A percentile compares a stretch with the other conserved stretches of the same genome.
phyloP scores from a whole-genome alignment of 2,888 invertebrate genomes.

The Strigamia transsilvanica region DNA sequence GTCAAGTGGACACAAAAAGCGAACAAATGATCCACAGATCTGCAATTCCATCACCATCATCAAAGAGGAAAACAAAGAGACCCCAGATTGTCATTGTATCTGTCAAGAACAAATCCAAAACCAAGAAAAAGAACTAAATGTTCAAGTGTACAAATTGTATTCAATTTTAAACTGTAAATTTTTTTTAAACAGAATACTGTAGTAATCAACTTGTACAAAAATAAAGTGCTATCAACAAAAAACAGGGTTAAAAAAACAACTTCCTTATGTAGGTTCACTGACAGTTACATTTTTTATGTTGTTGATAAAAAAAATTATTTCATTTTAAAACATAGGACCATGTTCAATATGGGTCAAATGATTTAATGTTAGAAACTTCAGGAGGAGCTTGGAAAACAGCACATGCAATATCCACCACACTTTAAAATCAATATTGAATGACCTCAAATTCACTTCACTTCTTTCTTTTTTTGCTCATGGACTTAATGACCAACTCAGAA shows the following conservation, averaged over 20 bases:
- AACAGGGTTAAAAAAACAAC: neutral
- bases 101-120: neutral
- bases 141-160: neutral
- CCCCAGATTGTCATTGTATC: neutral
- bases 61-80: neutral
- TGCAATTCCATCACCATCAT: neutral
- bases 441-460: neutral
- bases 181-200: neutral
- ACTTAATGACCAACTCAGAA: no score
- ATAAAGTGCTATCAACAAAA: neutral
- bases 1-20: neutral
- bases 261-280: constrained; percentile 23
- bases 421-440: neutral
- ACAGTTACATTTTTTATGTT: constrained; percentile 11
- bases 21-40: neutral
- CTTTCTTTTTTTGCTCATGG: no score
- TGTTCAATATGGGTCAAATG: constrained; percentile 3
- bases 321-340: neutral
- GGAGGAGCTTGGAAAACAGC: neutral
- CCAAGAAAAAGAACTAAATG: neutral
- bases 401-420: neutral
- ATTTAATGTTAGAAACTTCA: neutral
- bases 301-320: constrained; percentile 1
- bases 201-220: constrained; percentile 14
- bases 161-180: neutral